Percentiles rank a stretch among this genome's conserved stretches.
These are phyloP conservation scores for Metacarcinus magister DNA, from an alignment of 2,888 invertebrate species.

Conservation along the genomic window DNA sequence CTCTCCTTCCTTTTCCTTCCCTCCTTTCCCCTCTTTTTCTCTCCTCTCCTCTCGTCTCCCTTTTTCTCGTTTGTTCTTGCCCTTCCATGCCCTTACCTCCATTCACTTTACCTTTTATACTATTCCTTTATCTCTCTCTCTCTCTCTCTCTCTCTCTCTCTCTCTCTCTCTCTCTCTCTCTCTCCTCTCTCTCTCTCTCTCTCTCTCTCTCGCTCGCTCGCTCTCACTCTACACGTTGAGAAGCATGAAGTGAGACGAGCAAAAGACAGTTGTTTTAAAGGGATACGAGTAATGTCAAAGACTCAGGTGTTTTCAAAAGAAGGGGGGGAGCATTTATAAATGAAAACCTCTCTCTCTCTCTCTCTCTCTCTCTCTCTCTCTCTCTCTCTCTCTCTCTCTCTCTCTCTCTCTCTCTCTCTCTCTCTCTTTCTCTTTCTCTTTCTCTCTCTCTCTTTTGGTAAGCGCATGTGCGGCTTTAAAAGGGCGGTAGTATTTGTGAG, in stretches of 20 bases:
- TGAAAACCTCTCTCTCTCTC: neutral
- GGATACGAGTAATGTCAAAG: neutral
- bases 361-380: conserved; percentile 26
- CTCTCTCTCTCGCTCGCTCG: neutral
- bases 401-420: conserved; percentile 13
- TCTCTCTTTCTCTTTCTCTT: neutral
- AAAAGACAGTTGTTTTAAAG: neutral
- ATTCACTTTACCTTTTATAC: no score
- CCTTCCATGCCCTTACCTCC: no score
- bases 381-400: conserved; percentile 22
- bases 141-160: no score
- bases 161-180: no score
- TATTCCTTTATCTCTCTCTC: no score
- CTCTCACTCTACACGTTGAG: neutral
- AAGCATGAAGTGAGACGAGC: neutral
- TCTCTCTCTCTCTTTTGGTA: neutral
- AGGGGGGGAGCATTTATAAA: neutral
- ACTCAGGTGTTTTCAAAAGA: conserved; percentile 10
- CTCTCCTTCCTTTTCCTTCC: no score
- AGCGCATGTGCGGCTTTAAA: neutral
- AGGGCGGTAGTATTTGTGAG: neutral
- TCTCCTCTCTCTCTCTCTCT: no score
- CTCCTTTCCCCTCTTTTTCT: no score
- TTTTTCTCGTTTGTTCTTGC: no score
- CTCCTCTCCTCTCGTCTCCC: no score